These are phyloP conservation scores for Lamprotornis superbus DNA, from an alignment of 2,113 vertebrate species.

Conservation along the genomic window DNA sequence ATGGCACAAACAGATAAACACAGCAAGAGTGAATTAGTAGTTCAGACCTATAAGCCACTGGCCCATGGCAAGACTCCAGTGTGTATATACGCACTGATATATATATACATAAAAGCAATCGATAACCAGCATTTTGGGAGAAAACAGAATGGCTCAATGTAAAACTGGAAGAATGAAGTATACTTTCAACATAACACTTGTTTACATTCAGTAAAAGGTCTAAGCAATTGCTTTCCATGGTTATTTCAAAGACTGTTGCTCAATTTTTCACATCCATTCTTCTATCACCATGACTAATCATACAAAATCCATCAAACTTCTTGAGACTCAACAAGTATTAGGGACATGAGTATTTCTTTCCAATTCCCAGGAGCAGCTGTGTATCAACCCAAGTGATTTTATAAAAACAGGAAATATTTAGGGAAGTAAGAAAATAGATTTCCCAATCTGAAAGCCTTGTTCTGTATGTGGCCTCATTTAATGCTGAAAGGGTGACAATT, in stretches of 20 bases:
- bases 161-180: not conserved
- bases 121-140: not conserved
- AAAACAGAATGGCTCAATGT: not conserved
- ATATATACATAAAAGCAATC: not conserved
- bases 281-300: not conserved
- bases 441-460: not conserved
- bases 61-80: not conserved
- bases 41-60: not conserved
- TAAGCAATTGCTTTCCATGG: not conserved
- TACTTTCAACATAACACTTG: not conserved
- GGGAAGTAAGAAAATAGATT: not conserved
- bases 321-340: conserved; percentile 27
- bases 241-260: not conserved
- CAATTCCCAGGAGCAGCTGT: not conserved
- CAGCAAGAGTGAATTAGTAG: not conserved
- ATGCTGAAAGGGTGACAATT: not conserved
- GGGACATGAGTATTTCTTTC: not conserved
- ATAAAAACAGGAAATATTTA: not conserved
- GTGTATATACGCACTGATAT: not conserved
- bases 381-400: not conserved
- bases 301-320: not conserved
- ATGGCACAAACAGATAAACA: not conserved
- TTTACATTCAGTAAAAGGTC: not conserved
- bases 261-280: conserved; percentile 2
- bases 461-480: not conserved